Evolutionary conservation across 2,888 invertebrate genomes (phyloP).

Genomic region (Drosophila lutescens): DNA sequence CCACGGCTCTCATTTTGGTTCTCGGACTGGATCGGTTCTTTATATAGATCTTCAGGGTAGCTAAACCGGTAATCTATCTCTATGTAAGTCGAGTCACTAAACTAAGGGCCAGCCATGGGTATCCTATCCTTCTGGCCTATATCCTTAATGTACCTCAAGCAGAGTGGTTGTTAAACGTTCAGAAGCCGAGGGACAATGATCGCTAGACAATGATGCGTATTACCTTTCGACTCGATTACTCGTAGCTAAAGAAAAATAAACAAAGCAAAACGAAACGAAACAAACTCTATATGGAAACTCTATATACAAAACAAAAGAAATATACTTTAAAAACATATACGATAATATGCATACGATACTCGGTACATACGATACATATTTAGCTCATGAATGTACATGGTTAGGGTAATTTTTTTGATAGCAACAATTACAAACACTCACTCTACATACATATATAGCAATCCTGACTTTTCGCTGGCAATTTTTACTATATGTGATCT

Average conservation of each 20-base stretch:
- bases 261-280: neutral
- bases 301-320: neutral
- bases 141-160: slow-evolving; percentile 79
- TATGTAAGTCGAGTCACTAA: slow-evolving; percentile 37
- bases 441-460: slow-evolving; percentile 13
- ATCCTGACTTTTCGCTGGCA: slow-evolving; percentile 44
- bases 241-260: slow-evolving; percentile 28
- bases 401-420: slow-evolving; percentile 57
- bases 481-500: slow-evolving; percentile 47
- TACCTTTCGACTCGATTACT: slow-evolving; percentile 55
- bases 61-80: slow-evolving; percentile 16
- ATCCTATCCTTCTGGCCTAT: slow-evolving; percentile 47
- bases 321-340: slow-evolving; percentile 35
- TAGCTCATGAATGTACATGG: slow-evolving; percentile 35
- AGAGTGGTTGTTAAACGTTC: slow-evolving; percentile 68
- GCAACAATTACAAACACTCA: slow-evolving; percentile 34
- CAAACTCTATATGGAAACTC: slow-evolving; percentile 26
- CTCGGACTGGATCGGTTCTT: slow-evolving; percentile 5
- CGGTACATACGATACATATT: slow-evolving; percentile 3
- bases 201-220: slow-evolving; percentile 21
- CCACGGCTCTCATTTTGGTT: neutral
- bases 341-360: slow-evolving; percentile 46
- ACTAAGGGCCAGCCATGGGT: slow-evolving; percentile 30
- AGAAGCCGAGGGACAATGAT: slow-evolving; percentile 17
- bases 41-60: slow-evolving; percentile 56